These are phyloP conservation scores for Odontamblyopus lacepedii DNA, from an alignment of 2,797 vertebrate species.

Conservation along the genomic window DNA sequence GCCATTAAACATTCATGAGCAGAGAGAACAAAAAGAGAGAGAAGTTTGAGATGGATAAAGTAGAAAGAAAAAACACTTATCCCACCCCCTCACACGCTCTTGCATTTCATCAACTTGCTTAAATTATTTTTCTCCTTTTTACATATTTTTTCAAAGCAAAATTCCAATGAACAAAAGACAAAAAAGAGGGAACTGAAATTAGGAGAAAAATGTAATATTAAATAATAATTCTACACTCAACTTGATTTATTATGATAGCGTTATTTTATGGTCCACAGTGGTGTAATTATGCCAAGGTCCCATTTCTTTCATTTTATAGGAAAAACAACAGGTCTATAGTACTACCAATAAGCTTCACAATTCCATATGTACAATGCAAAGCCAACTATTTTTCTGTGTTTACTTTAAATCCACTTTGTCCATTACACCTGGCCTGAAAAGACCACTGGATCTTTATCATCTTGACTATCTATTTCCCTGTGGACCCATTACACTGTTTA, in stretches of 20 bases:
- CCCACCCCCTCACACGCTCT: slow-evolving; percentile 22
- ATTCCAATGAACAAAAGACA: slow-evolving; percentile 16
- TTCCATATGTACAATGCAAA: slow-evolving; percentile 35
- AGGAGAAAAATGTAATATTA: neutral
- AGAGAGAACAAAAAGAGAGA: slow-evolving; percentile 39
- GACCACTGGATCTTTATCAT: slow-evolving; percentile 65
- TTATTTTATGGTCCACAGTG: too few relatives aligned
- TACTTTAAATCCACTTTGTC: slow-evolving; percentile 38
- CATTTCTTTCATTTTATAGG: neutral
- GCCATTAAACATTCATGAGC: slow-evolving; percentile 61
- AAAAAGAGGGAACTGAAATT: neutral
- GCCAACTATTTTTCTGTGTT: slow-evolving; percentile 23
- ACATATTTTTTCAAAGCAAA: slow-evolving; percentile 15
- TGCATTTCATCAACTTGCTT: slow-evolving; percentile 35
- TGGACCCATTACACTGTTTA: slow-evolving; percentile 71
- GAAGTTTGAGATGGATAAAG: slow-evolving; percentile 34
- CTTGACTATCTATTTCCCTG: slow-evolving; percentile 68
- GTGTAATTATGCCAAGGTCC: neutral
- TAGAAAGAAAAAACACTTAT: slow-evolving; percentile 13
- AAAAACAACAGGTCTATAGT: neutral
- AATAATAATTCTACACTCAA: neutral
- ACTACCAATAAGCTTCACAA: neutral
- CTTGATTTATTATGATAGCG: neutral
- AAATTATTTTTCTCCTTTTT: neutral
- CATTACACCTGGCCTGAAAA: slow-evolving; percentile 58